These are phyloP conservation scores for Osmoderma eremita DNA, from an alignment of 2,888 invertebrate genomes.

Conservation along the genomic window DNA sequence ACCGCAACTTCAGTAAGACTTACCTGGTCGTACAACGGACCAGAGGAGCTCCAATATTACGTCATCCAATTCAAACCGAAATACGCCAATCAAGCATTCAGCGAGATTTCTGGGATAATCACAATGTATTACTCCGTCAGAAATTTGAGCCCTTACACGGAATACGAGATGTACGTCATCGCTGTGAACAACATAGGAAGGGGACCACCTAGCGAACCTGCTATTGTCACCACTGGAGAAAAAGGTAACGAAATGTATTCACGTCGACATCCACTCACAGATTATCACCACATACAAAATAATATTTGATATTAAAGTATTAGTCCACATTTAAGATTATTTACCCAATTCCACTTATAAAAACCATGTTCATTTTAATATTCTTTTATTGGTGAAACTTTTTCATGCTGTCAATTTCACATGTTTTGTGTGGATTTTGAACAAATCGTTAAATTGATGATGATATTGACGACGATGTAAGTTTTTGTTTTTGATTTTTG, in stretches of 20 bases:
- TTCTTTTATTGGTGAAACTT: slow-evolving; percentile 44
- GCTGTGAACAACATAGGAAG: slow-evolving; percentile 95
- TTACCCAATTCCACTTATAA: not conserved
- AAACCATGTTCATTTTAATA: slow-evolving; percentile 18
- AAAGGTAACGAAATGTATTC: slow-evolving; percentile 74
- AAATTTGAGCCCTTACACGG: slow-evolving; percentile 91
- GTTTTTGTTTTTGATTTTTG: slow-evolving; percentile 58
- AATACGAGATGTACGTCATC: slow-evolving; percentile 95
- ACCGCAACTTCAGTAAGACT: slow-evolving; percentile 93
- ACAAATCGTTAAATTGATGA: slow-evolving; percentile 51
- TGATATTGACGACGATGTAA: slow-evolving; percentile 53
- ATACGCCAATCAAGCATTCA: slow-evolving; percentile 90
- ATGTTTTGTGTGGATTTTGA: slow-evolving; percentile 55
- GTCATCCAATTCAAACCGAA: slow-evolving; percentile 97
- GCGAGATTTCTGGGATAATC: slow-evolving; percentile 92
- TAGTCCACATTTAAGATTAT: not conserved
- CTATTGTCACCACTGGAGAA: slow-evolving; percentile 94
- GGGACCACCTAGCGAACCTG: slow-evolving; percentile 88
- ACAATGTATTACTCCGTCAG: slow-evolving; percentile 93
- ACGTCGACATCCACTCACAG: not conserved
- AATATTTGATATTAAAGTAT: no score
- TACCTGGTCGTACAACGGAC: slow-evolving; percentile 90
- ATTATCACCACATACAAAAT: not conserved
- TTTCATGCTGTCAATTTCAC: slow-evolving; percentile 57
- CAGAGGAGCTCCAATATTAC: slow-evolving; percentile 93